Conservation (phyloP, 2,797 vertebrate genomes). For the Premnoplex brunnescens region DNA sequence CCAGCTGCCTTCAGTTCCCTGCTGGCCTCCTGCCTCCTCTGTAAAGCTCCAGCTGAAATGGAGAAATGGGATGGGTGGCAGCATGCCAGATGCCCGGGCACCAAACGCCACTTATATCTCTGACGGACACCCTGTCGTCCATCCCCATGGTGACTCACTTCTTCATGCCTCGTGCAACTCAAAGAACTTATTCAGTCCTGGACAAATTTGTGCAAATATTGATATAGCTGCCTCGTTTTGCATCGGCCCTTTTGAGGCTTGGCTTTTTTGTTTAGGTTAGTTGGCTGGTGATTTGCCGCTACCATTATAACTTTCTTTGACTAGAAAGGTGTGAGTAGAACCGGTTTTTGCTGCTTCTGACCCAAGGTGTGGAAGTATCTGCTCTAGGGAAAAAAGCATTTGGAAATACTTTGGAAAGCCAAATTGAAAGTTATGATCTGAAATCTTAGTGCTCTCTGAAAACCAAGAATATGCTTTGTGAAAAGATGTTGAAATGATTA, state of each 20-base stretch:
- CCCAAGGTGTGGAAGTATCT: background rate
- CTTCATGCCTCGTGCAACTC: background rate
- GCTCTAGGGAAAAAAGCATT: background rate
- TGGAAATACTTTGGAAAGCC: background rate
- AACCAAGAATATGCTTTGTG: background rate
- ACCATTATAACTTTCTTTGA: background rate
- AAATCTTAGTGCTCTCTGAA: background rate
- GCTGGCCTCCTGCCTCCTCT: background rate
- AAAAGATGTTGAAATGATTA: background rate
- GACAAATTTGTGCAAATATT: background rate
- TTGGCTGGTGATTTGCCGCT: background rate
- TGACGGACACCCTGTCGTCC: background rate
- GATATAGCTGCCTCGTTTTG: background rate
- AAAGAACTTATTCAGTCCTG: background rate
- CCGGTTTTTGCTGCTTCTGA: background rate
- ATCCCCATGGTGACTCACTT: background rate
- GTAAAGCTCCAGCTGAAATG: slow-evolving; percentile 13
- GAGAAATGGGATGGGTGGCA: slow-evolving; percentile 40
- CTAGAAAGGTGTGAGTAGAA: background rate
- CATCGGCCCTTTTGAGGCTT: background rate
- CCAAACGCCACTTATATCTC: background rate
- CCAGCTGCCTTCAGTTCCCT: background rate
- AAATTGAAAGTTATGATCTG: background rate
- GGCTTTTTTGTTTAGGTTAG: background rate
- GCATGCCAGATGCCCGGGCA: background rate